A percentile compares a stretch with the other conserved stretches of the same genome.
Evolutionary conservation across 23 tunicate genomes (phyloP).

Genomic region (Styela plicata): DNA sequence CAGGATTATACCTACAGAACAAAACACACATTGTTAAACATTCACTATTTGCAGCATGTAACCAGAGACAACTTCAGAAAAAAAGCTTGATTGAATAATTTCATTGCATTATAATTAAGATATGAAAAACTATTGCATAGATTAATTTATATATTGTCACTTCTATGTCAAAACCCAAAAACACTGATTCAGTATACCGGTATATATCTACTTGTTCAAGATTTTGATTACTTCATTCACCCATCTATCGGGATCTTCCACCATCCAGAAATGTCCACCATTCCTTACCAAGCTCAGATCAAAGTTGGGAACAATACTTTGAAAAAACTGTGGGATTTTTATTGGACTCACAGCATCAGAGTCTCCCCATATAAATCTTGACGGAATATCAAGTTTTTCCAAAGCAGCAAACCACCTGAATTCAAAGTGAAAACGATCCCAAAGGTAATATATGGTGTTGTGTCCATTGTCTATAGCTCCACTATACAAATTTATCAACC

Average conservation of each 20-base stretch:
- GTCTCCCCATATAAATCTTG: constrained; percentile 78
- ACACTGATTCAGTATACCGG: too few relatives aligned
- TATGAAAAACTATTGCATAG: too few relatives aligned
- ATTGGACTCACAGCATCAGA: constrained; percentile 87
- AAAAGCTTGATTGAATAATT: too few relatives aligned
- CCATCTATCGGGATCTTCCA: constrained; percentile 86
- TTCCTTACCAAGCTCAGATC: constrained; percentile 24
- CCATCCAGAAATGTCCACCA: constrained; percentile 88
- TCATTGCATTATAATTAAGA: too few relatives aligned
- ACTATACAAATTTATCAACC: constrained; percentile 26
- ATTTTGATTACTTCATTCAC: constrained; percentile 37
- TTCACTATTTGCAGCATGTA: too few relatives aligned
- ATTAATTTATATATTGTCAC: too few relatives aligned
- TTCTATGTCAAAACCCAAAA: too few relatives aligned
- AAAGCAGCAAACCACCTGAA: constrained; percentile 92
- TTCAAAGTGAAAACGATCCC: constrained; percentile 90
- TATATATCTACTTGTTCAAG: constrained; percentile 2
- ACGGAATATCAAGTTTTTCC: constrained; percentile 41
- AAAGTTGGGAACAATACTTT: constrained; percentile 30
- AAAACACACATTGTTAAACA: too few relatives aligned
- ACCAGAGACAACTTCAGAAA: too few relatives aligned
- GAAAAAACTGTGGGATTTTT: constrained; percentile 46
- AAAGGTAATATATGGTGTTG: constrained; percentile 75
- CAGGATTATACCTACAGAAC: too few relatives aligned
- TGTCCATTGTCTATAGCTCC: constrained; percentile 26